Percentiles rank a stretch among this genome's conserved stretches.
These are phyloP conservation scores for Sturnira hondurensis DNA, from an alignment of 2,113 vertebrate species.

Conservation along the genomic window DNA sequence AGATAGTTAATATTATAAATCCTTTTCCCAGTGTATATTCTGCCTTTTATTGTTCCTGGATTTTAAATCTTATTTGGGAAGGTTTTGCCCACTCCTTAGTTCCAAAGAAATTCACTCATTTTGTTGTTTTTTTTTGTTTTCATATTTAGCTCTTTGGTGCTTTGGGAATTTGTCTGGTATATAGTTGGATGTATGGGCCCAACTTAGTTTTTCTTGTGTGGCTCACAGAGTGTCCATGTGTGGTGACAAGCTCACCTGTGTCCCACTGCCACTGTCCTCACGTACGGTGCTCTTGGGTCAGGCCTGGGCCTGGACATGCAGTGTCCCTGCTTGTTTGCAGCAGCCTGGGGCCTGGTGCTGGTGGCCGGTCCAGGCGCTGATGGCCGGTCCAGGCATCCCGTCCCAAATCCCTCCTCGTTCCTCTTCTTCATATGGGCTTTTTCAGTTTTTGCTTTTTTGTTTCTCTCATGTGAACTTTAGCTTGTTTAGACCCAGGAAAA, in stretches of 20 bases:
- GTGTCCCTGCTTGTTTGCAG: rapidly evolving
- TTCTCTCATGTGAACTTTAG: background rate
- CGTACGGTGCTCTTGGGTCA: rapidly evolving
- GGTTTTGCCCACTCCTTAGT: background rate
- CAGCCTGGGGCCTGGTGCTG: rapidly evolving
- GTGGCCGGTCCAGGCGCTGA: no score
- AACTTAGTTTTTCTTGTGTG: rapidly evolving
- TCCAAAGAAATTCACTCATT: background rate
- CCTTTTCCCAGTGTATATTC: background rate
- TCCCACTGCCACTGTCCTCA: background rate
- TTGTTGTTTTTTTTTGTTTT: background rate
- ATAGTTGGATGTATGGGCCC: rapidly evolving
- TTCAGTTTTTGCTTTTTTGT: no score
- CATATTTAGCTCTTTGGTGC: background rate
- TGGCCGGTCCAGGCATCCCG: background rate
- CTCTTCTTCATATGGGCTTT: background rate
- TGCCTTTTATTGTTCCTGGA: background rate
- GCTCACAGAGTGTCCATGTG: rapidly evolving
- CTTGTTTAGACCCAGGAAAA: background rate
- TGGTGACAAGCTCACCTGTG: rapidly evolving
- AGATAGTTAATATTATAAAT: background rate
- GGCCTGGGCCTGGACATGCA: background rate
- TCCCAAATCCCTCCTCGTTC: background rate
- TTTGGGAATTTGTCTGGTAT: background rate
- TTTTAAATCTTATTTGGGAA: background rate